These are phyloP conservation scores for Epicauta chinensis DNA, from an alignment of 1,140 invertebrate species.

Conservation along the genomic window DNA sequence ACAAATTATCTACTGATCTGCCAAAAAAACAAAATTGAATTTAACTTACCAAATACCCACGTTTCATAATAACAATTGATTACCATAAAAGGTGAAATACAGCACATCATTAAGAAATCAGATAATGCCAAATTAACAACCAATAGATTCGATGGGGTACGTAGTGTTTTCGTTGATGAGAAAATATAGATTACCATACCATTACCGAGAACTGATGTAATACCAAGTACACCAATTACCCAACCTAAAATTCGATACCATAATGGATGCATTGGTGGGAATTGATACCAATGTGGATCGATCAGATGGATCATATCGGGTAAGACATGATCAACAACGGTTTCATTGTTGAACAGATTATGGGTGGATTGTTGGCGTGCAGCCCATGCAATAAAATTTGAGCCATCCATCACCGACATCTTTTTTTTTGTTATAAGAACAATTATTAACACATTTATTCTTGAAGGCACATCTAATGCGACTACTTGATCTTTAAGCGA, in stretches of 20 bases:
- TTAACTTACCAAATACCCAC: slow-evolving; percentile 54
- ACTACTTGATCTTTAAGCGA: no score
- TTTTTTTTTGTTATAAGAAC: no score
- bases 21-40: not conserved
- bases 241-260: slow-evolving; percentile 76
- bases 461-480: no score
- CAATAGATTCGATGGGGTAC: slow-evolving; percentile 77
- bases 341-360: no score
- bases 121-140: slow-evolving; percentile 82
- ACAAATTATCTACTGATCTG: no score
- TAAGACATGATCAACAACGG: slow-evolving; percentile 64
- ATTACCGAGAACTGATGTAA: slow-evolving; percentile 70
- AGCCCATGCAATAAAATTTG: no score
- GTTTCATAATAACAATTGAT: slow-evolving; percentile 83
- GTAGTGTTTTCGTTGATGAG: slow-evolving; percentile 63
- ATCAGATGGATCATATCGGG: slow-evolving; percentile 68
- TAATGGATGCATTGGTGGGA: slow-evolving; percentile 67
- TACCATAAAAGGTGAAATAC: slow-evolving; percentile 77
- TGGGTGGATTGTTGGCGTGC: slow-evolving; percentile 3
- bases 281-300: slow-evolving; percentile 68
- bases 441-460: no score
- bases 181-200: slow-evolving; percentile 81
- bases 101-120: slow-evolving; percentile 82
- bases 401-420: no score
- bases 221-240: slow-evolving; percentile 63